Percentiles rank a stretch among this genome's conserved stretches.
Evolutionary conservation across 2,888 invertebrate genomes (phyloP).

Genomic region (Toxonevra muliebris): DNA sequence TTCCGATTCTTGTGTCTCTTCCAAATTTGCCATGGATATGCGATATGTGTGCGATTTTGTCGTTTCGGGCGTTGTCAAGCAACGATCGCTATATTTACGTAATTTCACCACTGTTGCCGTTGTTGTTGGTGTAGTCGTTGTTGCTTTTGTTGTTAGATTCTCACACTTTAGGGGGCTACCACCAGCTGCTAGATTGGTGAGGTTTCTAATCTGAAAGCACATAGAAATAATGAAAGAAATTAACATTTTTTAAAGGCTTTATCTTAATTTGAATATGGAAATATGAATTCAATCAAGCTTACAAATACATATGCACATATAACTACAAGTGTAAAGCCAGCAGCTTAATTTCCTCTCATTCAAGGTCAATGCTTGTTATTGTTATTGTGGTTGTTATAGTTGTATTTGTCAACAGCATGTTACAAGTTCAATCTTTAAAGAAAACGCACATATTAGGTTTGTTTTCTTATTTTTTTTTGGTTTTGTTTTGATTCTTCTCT

Average conservation of each 20-base stretch:
- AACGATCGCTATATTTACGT: conserved; percentile 55
- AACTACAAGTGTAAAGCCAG: background rate
- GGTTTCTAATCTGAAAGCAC: conserved; percentile 46
- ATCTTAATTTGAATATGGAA: background rate
- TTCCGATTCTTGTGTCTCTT: conserved; percentile 96
- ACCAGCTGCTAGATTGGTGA: conserved; percentile 44
- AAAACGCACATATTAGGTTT: too few species aligned
- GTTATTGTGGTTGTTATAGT: conserved; percentile 15
- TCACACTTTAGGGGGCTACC: conserved; percentile 37
- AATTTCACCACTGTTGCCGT: conserved; percentile 50
- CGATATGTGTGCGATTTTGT: conserved; percentile 68
- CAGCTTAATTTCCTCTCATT: conserved; percentile 36
- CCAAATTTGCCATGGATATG: conserved; percentile 95
- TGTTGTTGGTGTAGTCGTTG: conserved; percentile 49
- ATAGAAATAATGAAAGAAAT: conserved; percentile 14
- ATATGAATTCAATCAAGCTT: background rate
- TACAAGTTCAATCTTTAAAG: too few species aligned
- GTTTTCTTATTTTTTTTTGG: too few species aligned
- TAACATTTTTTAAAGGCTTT: conserved; percentile 14
- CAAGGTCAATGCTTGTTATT: conserved; percentile 33
- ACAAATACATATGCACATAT: too few species aligned
- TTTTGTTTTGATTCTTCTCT: too few species aligned
- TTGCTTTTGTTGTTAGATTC: conserved; percentile 33
- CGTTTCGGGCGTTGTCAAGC: conserved; percentile 45
- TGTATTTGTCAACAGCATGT: conserved; percentile 3